Evolutionary conservation across 1,140 invertebrate species (phyloP).

Genomic region (Aphelinus atriplicis): DNA sequence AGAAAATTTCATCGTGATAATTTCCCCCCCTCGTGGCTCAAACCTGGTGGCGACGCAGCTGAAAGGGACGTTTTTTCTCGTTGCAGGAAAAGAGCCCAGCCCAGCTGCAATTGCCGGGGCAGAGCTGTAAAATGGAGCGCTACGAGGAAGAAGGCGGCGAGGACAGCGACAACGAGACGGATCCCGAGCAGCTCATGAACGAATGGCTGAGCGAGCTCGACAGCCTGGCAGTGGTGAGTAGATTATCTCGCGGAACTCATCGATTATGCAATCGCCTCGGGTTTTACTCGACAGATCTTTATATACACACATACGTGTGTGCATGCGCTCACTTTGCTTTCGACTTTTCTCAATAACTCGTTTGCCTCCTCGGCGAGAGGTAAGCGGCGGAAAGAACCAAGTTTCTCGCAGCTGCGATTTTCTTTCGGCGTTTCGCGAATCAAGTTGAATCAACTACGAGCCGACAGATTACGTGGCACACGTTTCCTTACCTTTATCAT

Average conservation of each 20-base stretch:
- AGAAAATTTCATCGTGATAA: too few species aligned
- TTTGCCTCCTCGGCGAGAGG: too few species aligned
- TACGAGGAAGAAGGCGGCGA: slow-evolving; percentile 64
- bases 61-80: too few species aligned
- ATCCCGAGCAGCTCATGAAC: slow-evolving; percentile 73
- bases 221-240: slow-evolving; percentile 73
- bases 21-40: slow-evolving; percentile 8
- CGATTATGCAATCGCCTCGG: background rate
- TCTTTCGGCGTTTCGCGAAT: too few species aligned
- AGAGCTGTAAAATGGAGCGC: slow-evolving; percentile 57
- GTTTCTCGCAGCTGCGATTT: too few species aligned
- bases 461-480: too few species aligned
- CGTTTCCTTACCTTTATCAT: too few species aligned
- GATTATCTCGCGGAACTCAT: slow-evolving; percentile 13
- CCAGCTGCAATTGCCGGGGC: slow-evolving; percentile 16
- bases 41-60: background rate
- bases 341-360: background rate
- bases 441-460: too few species aligned
- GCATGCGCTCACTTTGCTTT: background rate
- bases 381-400: too few species aligned
- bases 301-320: too few species aligned
- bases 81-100: too few species aligned
- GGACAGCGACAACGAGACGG: slow-evolving; percentile 67
- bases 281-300: background rate
- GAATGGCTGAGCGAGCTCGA: slow-evolving; percentile 75